Evolutionary conservation across 2,797 vertebrate genomes (phyloP), one percentile per base, ranked within the genome.

Genomic region (Cirrhinus molitorella): DNA sequence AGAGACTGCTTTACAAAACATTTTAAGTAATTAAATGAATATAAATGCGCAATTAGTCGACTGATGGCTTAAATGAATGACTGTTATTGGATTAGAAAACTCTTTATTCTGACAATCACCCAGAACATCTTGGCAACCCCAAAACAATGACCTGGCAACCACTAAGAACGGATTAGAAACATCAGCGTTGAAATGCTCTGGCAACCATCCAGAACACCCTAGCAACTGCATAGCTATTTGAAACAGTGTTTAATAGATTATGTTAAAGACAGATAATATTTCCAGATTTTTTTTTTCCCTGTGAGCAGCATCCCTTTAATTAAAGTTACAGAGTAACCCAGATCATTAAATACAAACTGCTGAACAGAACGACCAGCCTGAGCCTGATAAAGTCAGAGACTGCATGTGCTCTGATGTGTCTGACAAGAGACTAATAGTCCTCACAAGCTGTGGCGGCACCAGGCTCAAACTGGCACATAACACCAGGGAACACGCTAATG

Each of bases 391-490:
- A 74, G 74, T 78, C 68, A 61, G 67, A 83, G 77, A 23, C 71
- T 76, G 16, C 19, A 55, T 79, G 68, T 71, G 55, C 59, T 66
- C 75, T 53, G 43, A 82, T 82, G 23, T 37, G 63, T 74, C 59
- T 85, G 51, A 57, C 37, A 71, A 73, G 55, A 70, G 28, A 68
- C 51, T 61, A 81, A 65, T 74, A 63, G 71, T 83, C 17, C 51
- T 79, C 57, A 11, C 28, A 83, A 40, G 63, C 77, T 84, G 76
- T 76, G 2, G 28, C 57, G 72, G 55, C 72, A 67, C 83, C 75
- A 80, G 79, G 75, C n/a, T 49, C 70, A 84, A 63, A 70, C 83
- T 51, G 45, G 34, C 72, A 83, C 72, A 66, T 65, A 83, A 25
- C 71, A 68, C 34, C 59, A 49, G 63, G 86, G 55, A 79, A 68